Base-by-base conservation (phyloP, 2,888 invertebrate genomes). In the Ochropleura leucogaster region DNA sequence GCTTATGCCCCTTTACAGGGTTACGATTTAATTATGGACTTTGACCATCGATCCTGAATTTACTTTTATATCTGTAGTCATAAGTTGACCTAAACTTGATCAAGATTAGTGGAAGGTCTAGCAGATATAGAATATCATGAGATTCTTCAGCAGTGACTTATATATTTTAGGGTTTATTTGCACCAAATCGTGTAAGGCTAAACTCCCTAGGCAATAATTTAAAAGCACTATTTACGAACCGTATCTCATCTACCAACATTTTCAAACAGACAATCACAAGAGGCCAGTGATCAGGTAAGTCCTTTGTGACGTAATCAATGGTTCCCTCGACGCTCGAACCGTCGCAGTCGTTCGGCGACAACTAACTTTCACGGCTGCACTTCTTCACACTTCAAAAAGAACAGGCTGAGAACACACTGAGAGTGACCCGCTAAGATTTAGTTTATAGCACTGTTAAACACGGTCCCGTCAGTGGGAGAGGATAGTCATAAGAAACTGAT, bases 291-390 rank as follows among this genome's bases (percentile, higher is more conserved):
- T 88, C 81, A 80, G 66, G 63, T 75, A 83, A 83, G 83, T 80
- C 68, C 78, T 69, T 79, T 70, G 81, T 78, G 73, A 79, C 76
- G 74, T 78, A 80, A 87, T 88, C 87, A 87, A 80, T 77, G 80
- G 68, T 49, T 74, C 70, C 63, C 68, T 66, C 63, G 67, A 12
- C 16, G 62, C 65, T 67, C 66, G 60, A 55, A 55, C 49, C 68
- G n/a, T 63, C 64, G 68, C 49, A 64, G 74, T 75, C 72, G 60
- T 73, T 75, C 57, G 55, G 53, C 49, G 74, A 75, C 78, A 82
- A 49, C 65, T 68, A 74, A 76, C 68, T 85, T 83, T 83, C 71
- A 72, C 72, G 46, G 60, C 46, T 75, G 62, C n/a, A 78, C 59
- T 75, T 72, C 75, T 76, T 76, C 67, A 75, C 71, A 72, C 85